Base-by-base conservation (phyloP, 2,113 vertebrate species). In the Struthidea cinerea region DNA sequence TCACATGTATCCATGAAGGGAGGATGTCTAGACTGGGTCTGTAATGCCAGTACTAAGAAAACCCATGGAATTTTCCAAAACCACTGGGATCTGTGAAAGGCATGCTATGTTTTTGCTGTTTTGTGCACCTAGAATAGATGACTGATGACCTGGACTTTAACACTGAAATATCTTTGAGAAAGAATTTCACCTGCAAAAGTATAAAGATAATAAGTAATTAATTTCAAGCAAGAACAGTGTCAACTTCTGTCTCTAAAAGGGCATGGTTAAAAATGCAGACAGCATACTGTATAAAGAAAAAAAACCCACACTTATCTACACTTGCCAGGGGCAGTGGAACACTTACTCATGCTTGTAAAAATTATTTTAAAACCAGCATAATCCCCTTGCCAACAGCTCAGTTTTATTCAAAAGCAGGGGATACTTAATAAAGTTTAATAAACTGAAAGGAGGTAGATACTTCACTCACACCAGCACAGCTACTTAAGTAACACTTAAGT, bases 1-100 rank as follows among this genome's bases (percentile, higher is more conserved):
- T 61, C 69, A 73, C 2, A 18, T 16, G 20, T 76, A 9, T 35
- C 69, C 65, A 76, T 16, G 26, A 89, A 87, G 24, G 11, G 23
- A 89, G 33, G 33, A 79, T 1, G 22, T 85, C 88, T 95, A 59
- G 46, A 73, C 77, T 16, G 33, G 21, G 39, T 79, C 41, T 50
- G 23, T 68, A 82, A 82, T 2, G 9, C 19, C 52, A 89, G 9
- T 75, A 68, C 78, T 94, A 76, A 75, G 90, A 81, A 87, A 86
- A 63, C 6, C 8, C 77, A 71, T 2, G 26, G 73, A 94, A 87
- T 93, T 94, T 89, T 96, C 70, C 91, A 93, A 94, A 94, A 82
- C 69, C 65, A 87, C 57, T 42, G 49, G 21, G 67, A 82, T 64
- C 57, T 3, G 1, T 12, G 24, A 85, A 94, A 61, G 32, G 18